These are phyloP conservation scores for Papilio demoleus DNA, from an alignment of 2,888 invertebrate genomes.

Conservation along the genomic window DNA sequence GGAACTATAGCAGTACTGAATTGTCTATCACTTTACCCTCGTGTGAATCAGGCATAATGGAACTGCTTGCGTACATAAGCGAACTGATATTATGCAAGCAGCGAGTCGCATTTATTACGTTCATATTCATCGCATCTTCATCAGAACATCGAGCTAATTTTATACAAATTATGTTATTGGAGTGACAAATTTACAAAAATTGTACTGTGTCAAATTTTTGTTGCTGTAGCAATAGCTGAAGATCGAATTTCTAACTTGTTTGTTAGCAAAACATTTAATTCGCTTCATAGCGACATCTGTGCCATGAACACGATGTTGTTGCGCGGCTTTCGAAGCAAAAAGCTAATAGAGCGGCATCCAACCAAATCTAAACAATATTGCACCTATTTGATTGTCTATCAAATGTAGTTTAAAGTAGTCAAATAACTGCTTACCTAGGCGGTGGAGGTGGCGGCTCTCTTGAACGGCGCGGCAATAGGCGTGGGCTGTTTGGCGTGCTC, in stretches of 20 bases:
- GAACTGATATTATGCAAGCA: constrained; percentile 39
- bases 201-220: background rate
- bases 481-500: constrained; percentile 89
- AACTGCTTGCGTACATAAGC: constrained; percentile 34
- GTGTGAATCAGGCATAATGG: constrained; percentile 19
- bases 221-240: background rate
- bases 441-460: constrained; percentile 79
- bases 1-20: background rate
- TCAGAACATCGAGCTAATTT: constrained; percentile 10
- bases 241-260: background rate
- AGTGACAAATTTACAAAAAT: background rate
- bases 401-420: background rate
- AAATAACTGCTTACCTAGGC: constrained; percentile 66
- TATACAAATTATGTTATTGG: background rate
- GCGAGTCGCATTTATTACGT: constrained; percentile 29
- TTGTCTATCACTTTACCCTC: background rate
- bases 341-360: background rate
- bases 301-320: background rate
- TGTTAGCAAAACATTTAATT: background rate
- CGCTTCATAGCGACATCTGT: background rate
- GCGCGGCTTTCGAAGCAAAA: background rate
- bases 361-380: too few species aligned
- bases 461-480: constrained; percentile 85
- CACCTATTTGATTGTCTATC: background rate
- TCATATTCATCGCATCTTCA: background rate